These are phyloP conservation scores for Aythya baeri DNA, from an alignment of 2,113 vertebrate species.

Conservation along the genomic window DNA sequence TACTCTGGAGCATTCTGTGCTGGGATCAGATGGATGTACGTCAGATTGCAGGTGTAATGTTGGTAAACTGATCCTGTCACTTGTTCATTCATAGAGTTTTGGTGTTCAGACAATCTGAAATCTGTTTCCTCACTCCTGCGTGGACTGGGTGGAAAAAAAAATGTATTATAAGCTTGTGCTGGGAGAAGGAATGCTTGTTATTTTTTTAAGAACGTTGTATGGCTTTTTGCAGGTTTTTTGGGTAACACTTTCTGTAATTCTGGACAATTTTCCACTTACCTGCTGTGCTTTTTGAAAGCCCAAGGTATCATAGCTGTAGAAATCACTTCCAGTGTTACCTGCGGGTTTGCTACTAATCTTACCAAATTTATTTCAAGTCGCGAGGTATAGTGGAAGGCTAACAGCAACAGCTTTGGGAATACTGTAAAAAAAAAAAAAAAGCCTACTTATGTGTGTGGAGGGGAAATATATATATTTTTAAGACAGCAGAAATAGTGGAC, in stretches of 20 bases:
- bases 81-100: not conserved
- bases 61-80: not conserved
- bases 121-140: not conserved
- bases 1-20: not conserved
- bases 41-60: not conserved
- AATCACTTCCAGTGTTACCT: not conserved
- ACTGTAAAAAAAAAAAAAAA: not conserved
- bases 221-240: not conserved
- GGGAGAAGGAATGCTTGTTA: not conserved
- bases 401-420: not conserved
- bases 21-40: not conserved
- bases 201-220: not conserved
- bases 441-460: not conserved
- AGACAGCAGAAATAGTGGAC: not conserved
- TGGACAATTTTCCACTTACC: not conserved
- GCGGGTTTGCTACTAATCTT: not conserved
- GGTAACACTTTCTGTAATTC: not conserved
- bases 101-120: not conserved
- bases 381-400: not conserved
- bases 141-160: not conserved
- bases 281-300: conserved; percentile 24
- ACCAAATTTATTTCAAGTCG: not conserved
- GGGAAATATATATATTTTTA: not conserved
- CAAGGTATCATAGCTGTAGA: not conserved
- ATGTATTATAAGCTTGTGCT: not conserved